Conservation (phyloP, 2,888 invertebrate species). For the Stenurella melanura region DNA sequence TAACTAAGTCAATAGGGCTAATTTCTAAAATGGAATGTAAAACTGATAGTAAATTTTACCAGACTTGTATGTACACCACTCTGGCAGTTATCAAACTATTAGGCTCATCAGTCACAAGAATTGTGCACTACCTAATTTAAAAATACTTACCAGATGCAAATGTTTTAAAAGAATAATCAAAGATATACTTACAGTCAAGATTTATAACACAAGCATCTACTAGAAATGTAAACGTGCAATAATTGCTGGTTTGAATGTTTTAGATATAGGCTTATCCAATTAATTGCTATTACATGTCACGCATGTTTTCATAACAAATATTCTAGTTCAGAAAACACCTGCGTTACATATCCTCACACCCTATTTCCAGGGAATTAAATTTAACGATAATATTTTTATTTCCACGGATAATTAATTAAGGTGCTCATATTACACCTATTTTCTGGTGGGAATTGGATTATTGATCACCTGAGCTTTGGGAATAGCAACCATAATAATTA, state of each 20-base stretch:
- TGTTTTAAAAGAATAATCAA: not conserved
- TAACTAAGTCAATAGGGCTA: no score
- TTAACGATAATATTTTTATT: slow-evolving; percentile 16
- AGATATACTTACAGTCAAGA: not conserved
- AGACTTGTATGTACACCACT: no score
- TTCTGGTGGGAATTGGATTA: not conserved
- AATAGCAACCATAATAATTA: not conserved
- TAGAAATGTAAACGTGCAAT: not conserved
- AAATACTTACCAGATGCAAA: not conserved
- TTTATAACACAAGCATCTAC: not conserved
- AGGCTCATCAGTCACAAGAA: no score
- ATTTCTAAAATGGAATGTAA: no score
- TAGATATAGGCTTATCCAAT: not conserved
- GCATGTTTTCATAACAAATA: slow-evolving; percentile 15
- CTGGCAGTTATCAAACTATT: no score
- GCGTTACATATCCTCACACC: slow-evolving; percentile 20
- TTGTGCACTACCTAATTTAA: not conserved
- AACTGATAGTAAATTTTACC: no score
- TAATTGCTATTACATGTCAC: slow-evolving; percentile 13
- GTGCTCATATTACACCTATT: not conserved
- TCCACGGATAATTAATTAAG: slow-evolving; percentile 23
- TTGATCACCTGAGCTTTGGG: not conserved
- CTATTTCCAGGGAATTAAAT: slow-evolving; percentile 27
- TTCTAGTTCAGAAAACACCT: not conserved
- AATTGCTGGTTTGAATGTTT: not conserved